Base-by-base conservation (phyloP, 1,140 invertebrate species). In the Druon quercuslanigerum region DNA sequence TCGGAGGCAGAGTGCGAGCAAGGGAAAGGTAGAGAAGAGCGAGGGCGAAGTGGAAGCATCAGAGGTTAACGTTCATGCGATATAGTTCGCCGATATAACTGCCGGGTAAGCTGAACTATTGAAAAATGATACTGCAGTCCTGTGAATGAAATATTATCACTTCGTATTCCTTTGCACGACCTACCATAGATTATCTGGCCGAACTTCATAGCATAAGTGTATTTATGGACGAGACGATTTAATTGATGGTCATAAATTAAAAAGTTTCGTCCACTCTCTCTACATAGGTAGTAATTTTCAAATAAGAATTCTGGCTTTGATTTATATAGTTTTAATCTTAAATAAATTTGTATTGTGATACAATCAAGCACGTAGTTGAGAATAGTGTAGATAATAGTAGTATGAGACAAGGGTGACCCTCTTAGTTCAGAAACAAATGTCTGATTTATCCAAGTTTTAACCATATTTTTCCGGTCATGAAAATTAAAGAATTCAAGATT, bases 81-180 rank as follows among this genome's bases (percentile, higher is more conserved):
- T 87, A 88, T 86, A 88, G 83, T 78, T 79, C 77, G 60, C 74
- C 83, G 84, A 82, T 84, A 86, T 90, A 86, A 86, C 84, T 84
- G 81, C 77, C 77, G 75, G 78, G 80, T 83, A 82, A 83, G 83
- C 82, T 82, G 75, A 83, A 83, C 83, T 87, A 89, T 88, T 90
- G 89, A 89, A 90, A 90, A 91, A 89, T 91, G 87, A 90, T 87
- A 88, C 77, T 76, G 74, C 78, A 74, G 85, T 76, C 79, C 80
- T 85, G 86, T 82, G 83, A 90, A 87, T 90, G 86, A 90, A 90
- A 89, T 90, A 90, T 90, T 87, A 87, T 87, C 85, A 83, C 83
- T 87, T 83, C 51, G 76, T 76, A 82, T 83, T 79, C 79, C n/a
- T 50, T 66, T 74, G 74, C 56, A 80, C 76, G 50, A 54, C 74